A percentile compares a stretch with the other conserved stretches of the same genome.
Evolutionary conservation across 2,113 vertebrate species (phyloP).

Genomic region (Rhinolophus sinicus): DNA sequence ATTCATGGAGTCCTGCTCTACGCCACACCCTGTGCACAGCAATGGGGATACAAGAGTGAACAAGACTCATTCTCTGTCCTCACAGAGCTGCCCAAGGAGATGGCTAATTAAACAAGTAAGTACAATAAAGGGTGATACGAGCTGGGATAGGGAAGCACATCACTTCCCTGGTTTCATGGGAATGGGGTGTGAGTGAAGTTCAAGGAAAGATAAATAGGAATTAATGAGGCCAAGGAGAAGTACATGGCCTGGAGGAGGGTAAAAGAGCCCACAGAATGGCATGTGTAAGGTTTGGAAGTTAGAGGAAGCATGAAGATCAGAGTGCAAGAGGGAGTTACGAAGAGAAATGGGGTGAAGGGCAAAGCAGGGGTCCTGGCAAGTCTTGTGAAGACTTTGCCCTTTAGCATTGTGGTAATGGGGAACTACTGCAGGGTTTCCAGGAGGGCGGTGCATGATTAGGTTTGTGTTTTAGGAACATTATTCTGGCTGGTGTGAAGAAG

Average conservation of each 20-base stretch:
- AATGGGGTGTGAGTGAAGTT: background rate
- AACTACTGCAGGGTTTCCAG: background rate
- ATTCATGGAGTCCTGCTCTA: background rate
- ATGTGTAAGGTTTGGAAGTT: background rate
- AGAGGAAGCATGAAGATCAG: background rate
- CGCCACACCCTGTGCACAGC: background rate
- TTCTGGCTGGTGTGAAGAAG: background rate
- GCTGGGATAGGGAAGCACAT: background rate
- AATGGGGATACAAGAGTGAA: background rate
- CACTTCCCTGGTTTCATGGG: background rate
- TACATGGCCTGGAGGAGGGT: background rate
- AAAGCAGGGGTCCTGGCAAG: fast-evolving
- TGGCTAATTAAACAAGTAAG: background rate
- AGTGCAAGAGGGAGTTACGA: background rate
- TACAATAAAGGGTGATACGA: background rate
- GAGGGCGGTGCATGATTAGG: background rate
- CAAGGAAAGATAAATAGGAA: background rate
- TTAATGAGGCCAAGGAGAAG: background rate
- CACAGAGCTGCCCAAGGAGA: background rate
- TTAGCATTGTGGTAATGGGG: too few species aligned
- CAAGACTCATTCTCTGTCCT: background rate
- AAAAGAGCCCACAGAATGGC: background rate
- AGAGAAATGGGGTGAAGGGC: background rate
- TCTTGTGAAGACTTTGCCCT: background rate
- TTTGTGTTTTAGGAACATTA: background rate